A percentile compares a stretch with the other conserved stretches of the same genome.
These are phyloP conservation scores for Sycobia sp. DNA, from an alignment of 1,140 invertebrate species.

Conservation along the genomic window DNA sequence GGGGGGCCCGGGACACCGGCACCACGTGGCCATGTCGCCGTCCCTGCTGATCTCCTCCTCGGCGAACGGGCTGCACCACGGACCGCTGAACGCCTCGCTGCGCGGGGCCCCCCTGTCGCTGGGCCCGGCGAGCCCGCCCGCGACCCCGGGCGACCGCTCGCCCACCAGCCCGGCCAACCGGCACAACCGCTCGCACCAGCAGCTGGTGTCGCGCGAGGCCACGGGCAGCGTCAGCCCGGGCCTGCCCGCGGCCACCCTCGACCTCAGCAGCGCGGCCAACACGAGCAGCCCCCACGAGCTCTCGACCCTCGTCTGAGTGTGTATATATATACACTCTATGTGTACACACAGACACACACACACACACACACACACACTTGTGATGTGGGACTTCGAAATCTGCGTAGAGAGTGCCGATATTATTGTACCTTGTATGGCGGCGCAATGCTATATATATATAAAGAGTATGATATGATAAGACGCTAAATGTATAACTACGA, in stretches of 20 bases:
- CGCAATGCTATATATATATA: neutral
- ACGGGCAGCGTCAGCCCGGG: slow-evolving; percentile 70
- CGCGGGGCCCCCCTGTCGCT: slow-evolving; percentile 50
- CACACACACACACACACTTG: too few relatives aligned
- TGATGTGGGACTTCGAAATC: too few relatives aligned
- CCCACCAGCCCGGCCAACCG: slow-evolving; percentile 55
- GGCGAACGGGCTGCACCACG: slow-evolving; percentile 42
- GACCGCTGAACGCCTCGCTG: neutral
- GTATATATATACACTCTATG: too few relatives aligned
- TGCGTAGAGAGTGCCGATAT: too few relatives aligned
- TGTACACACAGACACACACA: too few relatives aligned
- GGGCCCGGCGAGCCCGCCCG: slow-evolving; percentile 52
- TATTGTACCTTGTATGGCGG: neutral
- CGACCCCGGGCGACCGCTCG: slow-evolving; percentile 55
- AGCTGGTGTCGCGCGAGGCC: slow-evolving; percentile 58
- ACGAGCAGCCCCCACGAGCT: slow-evolving; percentile 71
- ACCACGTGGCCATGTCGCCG: slow-evolving; percentile 45
- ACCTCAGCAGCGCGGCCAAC: slow-evolving; percentile 70
- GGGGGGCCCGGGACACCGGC: slow-evolving; percentile 37
- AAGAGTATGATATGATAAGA: too few relatives aligned
- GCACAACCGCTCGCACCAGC: slow-evolving; percentile 48
- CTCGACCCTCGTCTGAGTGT: slow-evolving; percentile 65
- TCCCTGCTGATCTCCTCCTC: slow-evolving; percentile 46
- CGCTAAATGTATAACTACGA: too few relatives aligned
- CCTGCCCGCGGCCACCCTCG: slow-evolving; percentile 66